Evolutionary conservation across 2,113 vertebrate genomes (phyloP).

Genomic region (Lipophrys pholis): DNA sequence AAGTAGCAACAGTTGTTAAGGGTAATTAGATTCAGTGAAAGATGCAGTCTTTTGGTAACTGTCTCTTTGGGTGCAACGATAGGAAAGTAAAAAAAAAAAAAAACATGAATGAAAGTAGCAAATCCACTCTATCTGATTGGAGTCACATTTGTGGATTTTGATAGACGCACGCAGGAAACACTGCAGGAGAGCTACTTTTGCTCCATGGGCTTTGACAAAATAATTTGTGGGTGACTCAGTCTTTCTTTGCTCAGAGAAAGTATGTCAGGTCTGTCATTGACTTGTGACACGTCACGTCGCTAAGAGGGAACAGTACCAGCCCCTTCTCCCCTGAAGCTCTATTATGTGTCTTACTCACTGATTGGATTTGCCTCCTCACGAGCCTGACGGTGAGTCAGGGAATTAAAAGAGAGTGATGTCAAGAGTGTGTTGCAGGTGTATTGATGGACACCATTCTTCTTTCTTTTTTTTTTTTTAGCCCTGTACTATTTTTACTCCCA

Average conservation of each 20-base stretch:
- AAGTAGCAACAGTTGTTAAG: slow-evolving; percentile 17
- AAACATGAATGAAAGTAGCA: neutral
- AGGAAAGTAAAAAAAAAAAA: neutral
- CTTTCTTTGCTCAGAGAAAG: slow-evolving; percentile 28
- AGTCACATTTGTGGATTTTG: neutral
- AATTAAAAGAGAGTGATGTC: slow-evolving; percentile 35
- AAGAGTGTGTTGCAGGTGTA: slow-evolving; percentile 10
- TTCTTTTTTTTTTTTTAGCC: no score
- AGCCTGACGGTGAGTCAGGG: slow-evolving; percentile 26
- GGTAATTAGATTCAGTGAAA: slow-evolving; percentile 15
- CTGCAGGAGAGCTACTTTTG: slow-evolving; percentile 32
- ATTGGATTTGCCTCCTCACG: slow-evolving; percentile 12
- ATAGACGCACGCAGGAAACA: slow-evolving; percentile 33
- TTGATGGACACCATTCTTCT: neutral
- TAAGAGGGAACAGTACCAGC: neutral
- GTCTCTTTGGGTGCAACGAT: neutral
- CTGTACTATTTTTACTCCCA: slow-evolving; percentile 24
- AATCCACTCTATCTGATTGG: no score
- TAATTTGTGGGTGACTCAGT: slow-evolving; percentile 38
- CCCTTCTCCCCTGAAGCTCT: slow-evolving; percentile 12
- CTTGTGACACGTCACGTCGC: slow-evolving; percentile 33
- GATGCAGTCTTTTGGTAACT: slow-evolving; percentile 3
- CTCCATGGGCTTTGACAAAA: slow-evolving; percentile 45
- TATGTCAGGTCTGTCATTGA: slow-evolving; percentile 35
- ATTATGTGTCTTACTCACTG: slow-evolving; percentile 26